phyloP scores from a whole-genome alignment of 2,797 vertebrate species.

The Remorina albescens region DNA sequence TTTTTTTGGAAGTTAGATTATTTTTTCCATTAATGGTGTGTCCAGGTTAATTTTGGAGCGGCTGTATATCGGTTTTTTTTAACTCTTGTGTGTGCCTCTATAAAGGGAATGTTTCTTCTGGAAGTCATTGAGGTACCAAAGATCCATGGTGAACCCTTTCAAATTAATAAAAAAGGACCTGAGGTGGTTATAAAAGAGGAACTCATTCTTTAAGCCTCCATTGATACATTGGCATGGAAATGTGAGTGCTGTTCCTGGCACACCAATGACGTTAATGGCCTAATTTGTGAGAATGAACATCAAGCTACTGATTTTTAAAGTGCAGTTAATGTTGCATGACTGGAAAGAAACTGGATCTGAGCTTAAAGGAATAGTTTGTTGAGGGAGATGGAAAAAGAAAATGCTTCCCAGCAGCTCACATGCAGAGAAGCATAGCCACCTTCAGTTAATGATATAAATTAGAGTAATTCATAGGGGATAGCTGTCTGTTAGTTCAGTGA shows the following conservation, averaged over 20 bases:
- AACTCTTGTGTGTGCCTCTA: conserved; percentile 11
- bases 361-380: conserved; percentile 81
- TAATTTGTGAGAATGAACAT: conserved; percentile 83
- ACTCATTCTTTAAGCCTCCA: conserved; percentile 66
- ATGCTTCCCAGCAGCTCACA: conserved; percentile 80
- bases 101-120: conserved; percentile 3
- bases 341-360: conserved; percentile 82
- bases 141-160: conserved; percentile 25
- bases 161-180: conserved; percentile 41
- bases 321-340: conserved; percentile 84
- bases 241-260: conserved; percentile 75
- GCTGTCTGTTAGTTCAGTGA: conserved; percentile 70
- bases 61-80: conserved; percentile 15
- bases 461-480: conserved; percentile 73
- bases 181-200: conserved; percentile 58
- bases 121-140: conserved; percentile 17
- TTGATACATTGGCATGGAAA: conserved; percentile 77
- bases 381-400: conserved; percentile 81
- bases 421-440: conserved; percentile 74
- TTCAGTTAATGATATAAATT: conserved; percentile 78
- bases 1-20: conserved; percentile 35
- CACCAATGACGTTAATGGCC: conserved; percentile 77
- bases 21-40: neutral
- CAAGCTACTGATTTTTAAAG: conserved; percentile 84
- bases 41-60: neutral